phyloP scores from a whole-genome alignment of 2,797 vertebrate species.

The Epinephelus coioides region DNA sequence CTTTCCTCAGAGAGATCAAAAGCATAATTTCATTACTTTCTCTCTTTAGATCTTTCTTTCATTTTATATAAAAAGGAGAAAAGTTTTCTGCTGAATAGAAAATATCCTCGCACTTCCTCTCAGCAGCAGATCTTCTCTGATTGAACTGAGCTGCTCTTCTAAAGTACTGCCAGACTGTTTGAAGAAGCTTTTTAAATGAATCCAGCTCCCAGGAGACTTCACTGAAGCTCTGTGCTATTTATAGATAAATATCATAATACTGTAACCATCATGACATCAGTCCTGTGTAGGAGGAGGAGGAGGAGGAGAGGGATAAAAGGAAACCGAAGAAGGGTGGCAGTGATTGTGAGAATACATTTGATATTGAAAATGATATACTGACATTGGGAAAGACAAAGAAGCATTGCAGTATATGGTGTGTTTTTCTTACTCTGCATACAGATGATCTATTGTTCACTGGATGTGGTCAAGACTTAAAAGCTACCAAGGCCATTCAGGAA shows the following conservation, averaged over 20 bases:
- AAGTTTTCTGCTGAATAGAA: constrained; percentile 33
- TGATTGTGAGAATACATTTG: not conserved
- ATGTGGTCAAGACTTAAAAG: too few relatives aligned
- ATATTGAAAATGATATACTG: not conserved
- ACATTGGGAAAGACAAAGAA: not conserved
- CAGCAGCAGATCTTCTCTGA: constrained; percentile 26
- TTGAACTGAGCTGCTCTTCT: constrained; percentile 16
- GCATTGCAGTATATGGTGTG: not conserved
- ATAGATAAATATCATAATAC: constrained; percentile 54
- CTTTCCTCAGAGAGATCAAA: constrained; percentile 33
- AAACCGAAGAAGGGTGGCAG: not conserved
- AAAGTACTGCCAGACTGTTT: constrained; percentile 35
- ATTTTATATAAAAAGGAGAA: constrained; percentile 22
- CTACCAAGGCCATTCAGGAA: not conserved
- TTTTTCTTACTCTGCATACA: not conserved
- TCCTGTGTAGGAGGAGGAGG: constrained; percentile 12
- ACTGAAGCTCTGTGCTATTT: constrained; percentile 50
- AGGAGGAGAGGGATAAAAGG: not conserved
- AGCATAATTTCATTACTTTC: constrained; percentile 25
- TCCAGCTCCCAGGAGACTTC: constrained; percentile 35
- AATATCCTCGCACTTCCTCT: constrained; percentile 21
- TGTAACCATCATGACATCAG: constrained; percentile 28
- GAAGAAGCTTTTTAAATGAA: constrained; percentile 50
- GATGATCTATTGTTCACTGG: not conserved
- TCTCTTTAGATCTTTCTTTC: constrained; percentile 21